These are phyloP conservation scores for Cyrtorhinus lividipennis DNA, from an alignment of 1,140 invertebrate species.

Conservation along the genomic window DNA sequence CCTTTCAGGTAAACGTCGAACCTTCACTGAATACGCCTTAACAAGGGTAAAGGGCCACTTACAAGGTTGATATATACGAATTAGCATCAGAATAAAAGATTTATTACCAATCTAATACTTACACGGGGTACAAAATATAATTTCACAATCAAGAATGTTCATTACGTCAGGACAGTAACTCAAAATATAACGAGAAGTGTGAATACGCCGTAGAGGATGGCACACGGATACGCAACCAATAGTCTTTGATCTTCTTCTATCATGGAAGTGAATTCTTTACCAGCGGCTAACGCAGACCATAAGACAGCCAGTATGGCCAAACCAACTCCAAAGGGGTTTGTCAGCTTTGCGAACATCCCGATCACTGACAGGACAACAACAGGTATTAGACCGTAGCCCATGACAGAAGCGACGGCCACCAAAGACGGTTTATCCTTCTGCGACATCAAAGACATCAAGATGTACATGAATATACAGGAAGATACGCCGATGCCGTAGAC, in stretches of 20 bases:
- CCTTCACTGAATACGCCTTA: no score
- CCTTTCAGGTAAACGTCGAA: no score
- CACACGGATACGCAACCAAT: slow-evolving; percentile 88
- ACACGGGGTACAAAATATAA: no score
- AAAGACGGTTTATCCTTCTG: slow-evolving; percentile 59
- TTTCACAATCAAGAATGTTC: no score
- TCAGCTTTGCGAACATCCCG: slow-evolving; percentile 63
- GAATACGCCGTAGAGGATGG: slow-evolving; percentile 90
- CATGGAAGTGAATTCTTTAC: slow-evolving; percentile 85
- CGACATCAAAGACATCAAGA: slow-evolving; percentile 75
- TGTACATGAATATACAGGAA: slow-evolving; percentile 86
- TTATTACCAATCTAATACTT: no score
- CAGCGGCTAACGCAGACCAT: slow-evolving; percentile 86
- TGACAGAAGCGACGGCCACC: slow-evolving; percentile 72
- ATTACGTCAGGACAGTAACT: no score
- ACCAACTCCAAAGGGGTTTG: slow-evolving; percentile 54
- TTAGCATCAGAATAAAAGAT: no score
- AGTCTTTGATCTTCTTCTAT: slow-evolving; percentile 65
- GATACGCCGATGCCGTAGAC: slow-evolving; percentile 90
- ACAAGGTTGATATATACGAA: no score
- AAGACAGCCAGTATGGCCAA: slow-evolving; percentile 59
- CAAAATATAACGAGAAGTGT: slow-evolving; percentile 86
- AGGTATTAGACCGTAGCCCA: slow-evolving; percentile 89
- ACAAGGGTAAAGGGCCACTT: no score
- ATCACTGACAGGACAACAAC: slow-evolving; percentile 75